Conservation (phyloP, 2,888 invertebrate genomes). For the Globia sparganii region DNA sequence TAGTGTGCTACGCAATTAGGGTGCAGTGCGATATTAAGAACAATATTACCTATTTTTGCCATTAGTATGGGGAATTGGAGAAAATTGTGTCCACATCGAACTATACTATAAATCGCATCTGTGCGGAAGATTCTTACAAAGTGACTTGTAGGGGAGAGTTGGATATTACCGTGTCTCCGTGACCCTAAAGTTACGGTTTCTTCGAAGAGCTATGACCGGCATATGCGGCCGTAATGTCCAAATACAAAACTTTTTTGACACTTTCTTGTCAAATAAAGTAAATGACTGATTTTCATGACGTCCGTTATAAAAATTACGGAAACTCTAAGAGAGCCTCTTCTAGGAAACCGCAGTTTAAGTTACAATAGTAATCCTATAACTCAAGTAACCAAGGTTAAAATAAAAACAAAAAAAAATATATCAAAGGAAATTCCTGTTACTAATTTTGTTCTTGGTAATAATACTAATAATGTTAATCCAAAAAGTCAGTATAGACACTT, state of each 20-base stretch:
- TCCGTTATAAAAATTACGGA: too few species aligned
- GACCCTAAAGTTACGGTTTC: not conserved
- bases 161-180: not conserved
- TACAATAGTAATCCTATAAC: not conserved
- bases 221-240: too few species aligned
- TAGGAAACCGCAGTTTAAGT: too few species aligned
- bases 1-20: not conserved
- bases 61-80: not conserved
- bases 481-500: not conserved
- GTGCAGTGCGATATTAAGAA: not conserved
- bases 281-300: too few species aligned
- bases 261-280: too few species aligned
- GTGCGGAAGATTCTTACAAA: constrained; percentile 23
- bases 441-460: not conserved
- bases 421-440: not conserved
- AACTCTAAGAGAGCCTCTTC: too few species aligned
- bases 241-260: too few species aligned
- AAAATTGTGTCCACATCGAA: not conserved
- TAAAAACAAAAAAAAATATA: not conserved
- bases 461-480: not conserved
- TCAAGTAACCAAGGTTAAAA: not conserved
- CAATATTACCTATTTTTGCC: not conserved
- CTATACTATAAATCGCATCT: constrained; percentile 18
- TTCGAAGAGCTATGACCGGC: too few species aligned
- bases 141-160: not conserved